phyloP scores from a whole-genome alignment of 1,140 invertebrate genomes.

The Drosophila teissieri region DNA sequence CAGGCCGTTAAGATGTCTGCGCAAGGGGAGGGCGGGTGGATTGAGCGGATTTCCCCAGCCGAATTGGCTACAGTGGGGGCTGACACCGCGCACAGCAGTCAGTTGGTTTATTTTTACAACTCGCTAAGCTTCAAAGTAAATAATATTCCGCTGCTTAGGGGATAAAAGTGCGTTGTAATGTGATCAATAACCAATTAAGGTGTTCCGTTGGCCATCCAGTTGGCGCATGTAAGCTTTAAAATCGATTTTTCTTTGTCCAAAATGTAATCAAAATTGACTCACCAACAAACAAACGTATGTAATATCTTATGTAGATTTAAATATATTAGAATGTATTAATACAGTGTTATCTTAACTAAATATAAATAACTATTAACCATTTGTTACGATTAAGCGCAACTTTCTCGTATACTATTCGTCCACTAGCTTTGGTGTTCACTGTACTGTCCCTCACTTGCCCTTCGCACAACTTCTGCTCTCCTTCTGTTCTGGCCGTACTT shows the following conservation, averaged over 20 bases:
- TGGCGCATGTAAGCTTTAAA: neutral
- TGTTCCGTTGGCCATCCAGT: neutral
- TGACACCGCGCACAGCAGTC: neutral
- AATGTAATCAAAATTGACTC: neutral
- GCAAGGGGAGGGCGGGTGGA: constrained; percentile 3
- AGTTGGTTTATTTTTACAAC: constrained; percentile 21
- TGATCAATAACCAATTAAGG: constrained; percentile 22
- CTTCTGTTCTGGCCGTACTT: neutral
- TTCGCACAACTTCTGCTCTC: constrained; percentile 26
- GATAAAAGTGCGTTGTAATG: constrained; percentile 13
- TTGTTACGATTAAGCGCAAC: no score
- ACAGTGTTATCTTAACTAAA: no score
- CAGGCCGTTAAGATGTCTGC: constrained; percentile 50
- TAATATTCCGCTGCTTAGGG: neutral
- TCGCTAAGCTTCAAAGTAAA: neutral
- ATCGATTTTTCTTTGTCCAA: neutral
- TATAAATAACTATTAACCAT: no score
- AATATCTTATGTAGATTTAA: no score
- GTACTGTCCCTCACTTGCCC: constrained; percentile 54
- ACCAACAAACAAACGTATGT: neutral
- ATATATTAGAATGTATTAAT: no score
- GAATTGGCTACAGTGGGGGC: constrained; percentile 27
- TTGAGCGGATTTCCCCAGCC: constrained; percentile 15
- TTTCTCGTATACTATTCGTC: neutral
- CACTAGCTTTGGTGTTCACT: constrained; percentile 8